phyloP scores from a whole-genome alignment of 2,888 invertebrate genomes.

The Oligia fasciuncula region DNA sequence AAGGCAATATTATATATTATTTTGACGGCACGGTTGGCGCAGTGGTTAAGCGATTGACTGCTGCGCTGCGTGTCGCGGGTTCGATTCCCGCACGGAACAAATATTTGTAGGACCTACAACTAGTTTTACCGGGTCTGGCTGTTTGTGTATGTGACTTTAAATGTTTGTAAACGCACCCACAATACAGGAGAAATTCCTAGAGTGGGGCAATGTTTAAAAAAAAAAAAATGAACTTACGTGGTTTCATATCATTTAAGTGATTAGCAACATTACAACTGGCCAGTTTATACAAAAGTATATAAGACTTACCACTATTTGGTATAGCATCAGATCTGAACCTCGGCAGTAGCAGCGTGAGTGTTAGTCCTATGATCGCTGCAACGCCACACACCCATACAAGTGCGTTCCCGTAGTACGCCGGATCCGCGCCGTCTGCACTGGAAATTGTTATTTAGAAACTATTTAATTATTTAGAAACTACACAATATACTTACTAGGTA shows the following conservation, averaged over 20 bases:
- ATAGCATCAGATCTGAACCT: constrained; percentile 69
- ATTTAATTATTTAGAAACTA: background rate
- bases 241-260: background rate
- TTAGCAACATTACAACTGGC: background rate
- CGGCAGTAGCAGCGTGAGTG: constrained; percentile 79
- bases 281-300: background rate
- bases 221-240: too few relatives aligned
- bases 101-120: too few relatives aligned
- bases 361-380: constrained; percentile 78
- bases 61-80: too few relatives aligned
- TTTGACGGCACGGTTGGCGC: too few relatives aligned
- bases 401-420: constrained; percentile 80
- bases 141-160: too few relatives aligned
- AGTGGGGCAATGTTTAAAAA: too few relatives aligned
- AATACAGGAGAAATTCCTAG: too few relatives aligned
- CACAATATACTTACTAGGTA: background rate
- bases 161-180: too few relatives aligned
- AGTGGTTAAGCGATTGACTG: too few relatives aligned
- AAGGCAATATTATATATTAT: too few relatives aligned
- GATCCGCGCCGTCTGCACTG: constrained; percentile 80
- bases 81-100: too few relatives aligned
- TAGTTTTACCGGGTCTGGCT: too few relatives aligned
- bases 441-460: constrained; percentile 10
- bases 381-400: constrained; percentile 84
- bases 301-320: constrained; percentile 69